phyloP scores from a whole-genome alignment of 2,113 vertebrate species.

The Oriolus oriolus region DNA sequence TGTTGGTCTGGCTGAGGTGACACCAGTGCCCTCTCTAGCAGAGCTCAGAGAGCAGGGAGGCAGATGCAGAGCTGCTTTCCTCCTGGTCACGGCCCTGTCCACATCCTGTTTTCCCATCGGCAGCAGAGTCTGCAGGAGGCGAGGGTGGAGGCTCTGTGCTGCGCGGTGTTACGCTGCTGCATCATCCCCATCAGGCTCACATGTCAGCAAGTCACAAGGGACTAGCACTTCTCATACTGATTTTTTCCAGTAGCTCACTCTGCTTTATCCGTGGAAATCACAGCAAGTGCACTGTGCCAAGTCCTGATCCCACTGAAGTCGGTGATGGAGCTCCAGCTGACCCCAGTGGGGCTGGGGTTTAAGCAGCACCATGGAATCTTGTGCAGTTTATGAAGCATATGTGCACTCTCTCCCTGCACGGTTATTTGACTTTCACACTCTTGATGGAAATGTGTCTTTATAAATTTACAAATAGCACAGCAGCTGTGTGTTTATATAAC shows the following conservation, averaged over 20 bases:
- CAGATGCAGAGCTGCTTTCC: background rate
- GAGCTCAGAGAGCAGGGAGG: background rate
- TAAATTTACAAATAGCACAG: constrained; percentile 60
- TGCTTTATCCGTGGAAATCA: constrained; percentile 2
- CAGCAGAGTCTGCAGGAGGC: background rate
- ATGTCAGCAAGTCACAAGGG: background rate
- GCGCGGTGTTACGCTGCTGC: background rate
- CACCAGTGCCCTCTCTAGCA: background rate
- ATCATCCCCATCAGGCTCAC: background rate
- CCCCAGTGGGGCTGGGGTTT: background rate
- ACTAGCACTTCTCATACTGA: background rate
- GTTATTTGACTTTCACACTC: constrained; percentile 61
- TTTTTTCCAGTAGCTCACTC: background rate
- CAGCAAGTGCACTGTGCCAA: background rate
- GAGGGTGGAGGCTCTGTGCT: background rate
- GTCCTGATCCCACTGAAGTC: background rate
- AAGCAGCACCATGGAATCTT: background rate
- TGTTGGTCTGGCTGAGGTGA: background rate
- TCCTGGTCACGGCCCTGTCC: rapidly evolving
- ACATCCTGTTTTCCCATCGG: background rate
- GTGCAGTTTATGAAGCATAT: constrained; percentile 25
- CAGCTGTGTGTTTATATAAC: constrained; percentile 71
- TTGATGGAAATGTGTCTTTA: constrained; percentile 54
- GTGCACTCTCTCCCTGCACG: constrained; percentile 4
- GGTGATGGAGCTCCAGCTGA: background rate